These are phyloP conservation scores for Tragopan temminckii DNA, from an alignment of 2,797 vertebrate genomes.

Conservation along the genomic window DNA sequence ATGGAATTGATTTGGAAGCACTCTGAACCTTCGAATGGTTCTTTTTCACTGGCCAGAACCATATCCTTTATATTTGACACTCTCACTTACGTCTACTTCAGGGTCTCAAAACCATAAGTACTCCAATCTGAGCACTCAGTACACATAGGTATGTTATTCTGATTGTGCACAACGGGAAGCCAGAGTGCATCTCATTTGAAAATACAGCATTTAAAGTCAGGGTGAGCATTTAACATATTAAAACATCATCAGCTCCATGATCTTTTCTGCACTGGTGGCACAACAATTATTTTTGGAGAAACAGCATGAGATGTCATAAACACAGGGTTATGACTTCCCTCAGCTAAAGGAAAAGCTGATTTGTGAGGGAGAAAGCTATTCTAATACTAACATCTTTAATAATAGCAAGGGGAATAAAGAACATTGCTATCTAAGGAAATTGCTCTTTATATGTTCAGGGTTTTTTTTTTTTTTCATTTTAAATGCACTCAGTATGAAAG, in stretches of 20 bases:
- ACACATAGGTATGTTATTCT: not conserved
- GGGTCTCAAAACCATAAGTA: not conserved
- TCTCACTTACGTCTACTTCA: not conserved
- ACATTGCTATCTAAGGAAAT: conserved; percentile 58
- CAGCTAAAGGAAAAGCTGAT: conserved; percentile 45
- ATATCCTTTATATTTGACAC: not conserved
- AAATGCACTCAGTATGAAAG: not conserved
- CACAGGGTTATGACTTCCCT: conserved; percentile 43
- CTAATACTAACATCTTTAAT: conserved; percentile 49
- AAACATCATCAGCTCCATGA: conserved; percentile 36
- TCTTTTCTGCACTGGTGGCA: conserved; percentile 28
- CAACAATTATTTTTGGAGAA: conserved; percentile 56
- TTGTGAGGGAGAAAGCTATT: conserved; percentile 47
- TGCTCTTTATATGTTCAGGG: not conserved
- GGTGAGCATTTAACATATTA: conserved; percentile 42
- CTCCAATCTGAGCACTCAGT: not conserved
- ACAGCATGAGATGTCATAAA: conserved; percentile 51
- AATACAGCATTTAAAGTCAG: not conserved
- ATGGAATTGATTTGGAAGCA: not conserved
- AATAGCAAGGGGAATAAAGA: conserved; percentile 58
- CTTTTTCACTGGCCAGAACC: not conserved
- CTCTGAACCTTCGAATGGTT: not conserved
- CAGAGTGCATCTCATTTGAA: conserved; percentile 1
- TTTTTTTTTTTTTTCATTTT: not conserved
- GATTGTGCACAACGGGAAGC: not conserved